These are phyloP conservation scores for Drosophila prolongata DNA, from an alignment of 2,888 invertebrate genomes.

Conservation along the genomic window DNA sequence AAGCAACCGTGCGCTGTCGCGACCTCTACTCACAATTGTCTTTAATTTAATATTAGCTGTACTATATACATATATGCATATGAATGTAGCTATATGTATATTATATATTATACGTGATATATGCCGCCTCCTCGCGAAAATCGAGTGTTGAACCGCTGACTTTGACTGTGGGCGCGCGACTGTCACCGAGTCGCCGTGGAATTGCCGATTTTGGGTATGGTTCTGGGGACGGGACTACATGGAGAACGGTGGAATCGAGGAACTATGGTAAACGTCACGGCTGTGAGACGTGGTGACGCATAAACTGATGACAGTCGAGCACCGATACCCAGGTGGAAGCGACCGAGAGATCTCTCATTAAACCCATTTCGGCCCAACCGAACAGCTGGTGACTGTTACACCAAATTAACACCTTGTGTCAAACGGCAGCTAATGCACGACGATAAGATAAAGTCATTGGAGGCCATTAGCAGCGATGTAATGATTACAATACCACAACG, in stretches of 20 bases:
- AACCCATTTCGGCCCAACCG: neutral
- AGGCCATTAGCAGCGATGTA: conserved; percentile 8
- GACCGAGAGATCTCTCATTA: conserved; percentile 29
- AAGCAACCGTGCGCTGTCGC: conserved; percentile 14
- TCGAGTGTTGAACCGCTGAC: conserved; percentile 53
- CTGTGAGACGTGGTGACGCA: conserved; percentile 60
- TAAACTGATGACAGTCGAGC: conserved; percentile 50
- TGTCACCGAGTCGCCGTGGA: conserved; percentile 48
- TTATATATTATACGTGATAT: conserved; percentile 34
- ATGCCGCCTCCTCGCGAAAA: conserved; percentile 42
- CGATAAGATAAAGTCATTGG: conserved; percentile 45
- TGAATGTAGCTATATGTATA: conserved; percentile 36
- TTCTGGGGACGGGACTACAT: conserved; percentile 33
- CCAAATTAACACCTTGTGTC: conserved; percentile 43
- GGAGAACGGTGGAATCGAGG: conserved; percentile 10
- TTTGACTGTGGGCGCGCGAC: conserved; percentile 69
- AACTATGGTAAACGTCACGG: conserved; percentile 58
- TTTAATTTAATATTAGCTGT: conserved; percentile 70
- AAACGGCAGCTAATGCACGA: conserved; percentile 42
- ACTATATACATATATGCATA: conserved; percentile 36
- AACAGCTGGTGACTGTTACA: conserved; percentile 32
- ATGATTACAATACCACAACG: conserved; percentile 11
- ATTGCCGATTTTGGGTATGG: conserved; percentile 47
- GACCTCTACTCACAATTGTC: conserved; percentile 76
- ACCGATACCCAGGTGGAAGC: neutral